Base-by-base conservation (phyloP, 1,140 invertebrate species). In the Delia radicum region DNA sequence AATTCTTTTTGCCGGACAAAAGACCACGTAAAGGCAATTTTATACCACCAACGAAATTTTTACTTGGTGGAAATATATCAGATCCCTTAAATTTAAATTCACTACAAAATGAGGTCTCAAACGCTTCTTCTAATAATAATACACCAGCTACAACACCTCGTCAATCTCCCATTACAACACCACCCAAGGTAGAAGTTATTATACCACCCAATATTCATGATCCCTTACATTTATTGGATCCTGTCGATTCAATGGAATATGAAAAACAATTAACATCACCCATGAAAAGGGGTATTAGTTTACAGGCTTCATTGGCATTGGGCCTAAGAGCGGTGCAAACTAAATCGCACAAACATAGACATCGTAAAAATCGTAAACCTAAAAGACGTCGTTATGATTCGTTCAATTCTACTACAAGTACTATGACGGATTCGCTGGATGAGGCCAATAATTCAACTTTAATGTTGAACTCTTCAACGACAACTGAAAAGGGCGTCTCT, bases 41-140 rank as follows among this genome's bases (percentile, higher is more conserved):
- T 63, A 92, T 95, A 77, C 91, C 95, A 33, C 95, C 96, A 0
- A 96, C 95, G 2, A 97, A 97, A 87, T 98, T 98, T 88, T 88
- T 98, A 6, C 89, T 98, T 1, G 97, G 97, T 69, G 97, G 97
- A 21, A 98, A 96, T 84, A 98, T 98, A 79, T 93, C 92, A 78
- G 97, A 99, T 89, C 97, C 97, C 0, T 87, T 99, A 12, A 98
- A 99, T 89, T 88, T 99, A 71, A 96, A 96, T 80, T 96, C 96
- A 84, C 89, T 98, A 80, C 93, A 95, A 85, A 92, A 96, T 87
- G 95, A 96, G 86, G 93, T 95, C 84, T 93, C 95, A 84, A 91
- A 95, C 8, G 94, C 94, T 77, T 90, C 93, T 80, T 92, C 95
- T 88, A 96, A 96, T 88, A 93, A 94, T 33, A 91, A 93, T 0